Base-by-base conservation (phyloP, 2,888 invertebrate species). In the Cybosia mesomella region DNA sequence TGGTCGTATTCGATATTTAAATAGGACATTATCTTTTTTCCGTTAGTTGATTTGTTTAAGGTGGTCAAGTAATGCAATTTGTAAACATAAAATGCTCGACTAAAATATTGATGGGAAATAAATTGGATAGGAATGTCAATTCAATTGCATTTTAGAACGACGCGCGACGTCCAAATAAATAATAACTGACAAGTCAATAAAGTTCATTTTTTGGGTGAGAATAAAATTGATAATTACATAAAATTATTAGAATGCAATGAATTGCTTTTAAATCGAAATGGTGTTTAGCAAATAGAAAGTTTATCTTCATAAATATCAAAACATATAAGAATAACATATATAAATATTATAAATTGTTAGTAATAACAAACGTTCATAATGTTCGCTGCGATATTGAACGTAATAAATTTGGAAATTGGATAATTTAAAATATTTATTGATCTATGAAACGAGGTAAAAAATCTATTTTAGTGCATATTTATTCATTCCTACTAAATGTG, bases 41-140 rank as follows among this genome's bases (percentile, higher is more conserved):
- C 71, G 77, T 77, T 75, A 77, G 22, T 57, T 24, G 55, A 66
- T 75, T 28, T 28, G 62, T 66, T 73, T 21, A 39, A 64, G 67
- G 34, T 58, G 34, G 54, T 55, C 39, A 58, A 53, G 24, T 36
- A 64, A 62, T 74, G 53, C 54, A 39, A 15, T 68, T 65, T 58
- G 22, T 60, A 65, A 43, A 22, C 67, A 61, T 58, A 62, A 64
- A 68, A 67, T 73, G 61, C 28, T 55, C 59, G 57, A 60, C 62
- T 55, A 67, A 67, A 36, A 59, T 53, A 62, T 69, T 64, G 49
- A 68, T 58, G 66, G 60, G 15, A 9, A 54, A 58, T 70, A 76
- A 74, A 70, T 68, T 72, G 36, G 34, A 58, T 58, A 13, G 62
- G 64, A 77, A 75, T 73, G 57, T 34, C 24, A 69, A 68, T 43